Evolutionary conservation across 2,113 vertebrate species (phyloP).

Genomic region (Coreoperca whiteheadi): DNA sequence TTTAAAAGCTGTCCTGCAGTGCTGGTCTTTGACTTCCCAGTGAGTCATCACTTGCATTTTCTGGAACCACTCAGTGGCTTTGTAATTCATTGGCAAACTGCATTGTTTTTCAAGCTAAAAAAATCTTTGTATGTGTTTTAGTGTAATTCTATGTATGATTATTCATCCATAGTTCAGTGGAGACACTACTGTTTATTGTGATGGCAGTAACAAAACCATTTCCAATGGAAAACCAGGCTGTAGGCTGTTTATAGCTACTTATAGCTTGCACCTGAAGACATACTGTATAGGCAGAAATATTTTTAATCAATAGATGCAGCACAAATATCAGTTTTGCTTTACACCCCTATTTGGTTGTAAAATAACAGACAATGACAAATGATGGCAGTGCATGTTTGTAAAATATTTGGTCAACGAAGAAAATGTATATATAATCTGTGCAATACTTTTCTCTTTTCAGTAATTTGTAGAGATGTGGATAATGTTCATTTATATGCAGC

Average conservation of each 20-base stretch:
- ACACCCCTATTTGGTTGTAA: neutral
- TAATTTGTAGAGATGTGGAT: neutral
- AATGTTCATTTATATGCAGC: neutral
- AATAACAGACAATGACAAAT: neutral
- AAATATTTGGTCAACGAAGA: neutral
- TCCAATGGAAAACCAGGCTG: neutral
- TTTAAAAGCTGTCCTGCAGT: conserved; percentile 52
- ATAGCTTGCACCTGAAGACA: neutral
- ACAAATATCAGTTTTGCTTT: neutral
- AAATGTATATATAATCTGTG: neutral
- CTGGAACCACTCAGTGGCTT: conserved; percentile 19
- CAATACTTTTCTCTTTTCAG: neutral
- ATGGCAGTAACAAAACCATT: neutral
- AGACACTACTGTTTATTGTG: neutral
- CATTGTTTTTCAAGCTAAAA: neutral
- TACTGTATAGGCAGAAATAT: neutral
- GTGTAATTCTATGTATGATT: neutral
- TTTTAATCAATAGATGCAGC: neutral
- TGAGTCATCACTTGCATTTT: conserved; percentile 48
- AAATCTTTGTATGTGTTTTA: neutral
- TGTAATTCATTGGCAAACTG: conserved; percentile 1
- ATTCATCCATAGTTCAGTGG: neutral
- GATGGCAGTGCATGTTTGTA: neutral
- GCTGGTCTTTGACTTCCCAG: conserved; percentile 35
- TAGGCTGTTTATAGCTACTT: neutral